Conservation (phyloP, 2,888 invertebrate species). For the Agonopterix subpropinquella region DNA sequence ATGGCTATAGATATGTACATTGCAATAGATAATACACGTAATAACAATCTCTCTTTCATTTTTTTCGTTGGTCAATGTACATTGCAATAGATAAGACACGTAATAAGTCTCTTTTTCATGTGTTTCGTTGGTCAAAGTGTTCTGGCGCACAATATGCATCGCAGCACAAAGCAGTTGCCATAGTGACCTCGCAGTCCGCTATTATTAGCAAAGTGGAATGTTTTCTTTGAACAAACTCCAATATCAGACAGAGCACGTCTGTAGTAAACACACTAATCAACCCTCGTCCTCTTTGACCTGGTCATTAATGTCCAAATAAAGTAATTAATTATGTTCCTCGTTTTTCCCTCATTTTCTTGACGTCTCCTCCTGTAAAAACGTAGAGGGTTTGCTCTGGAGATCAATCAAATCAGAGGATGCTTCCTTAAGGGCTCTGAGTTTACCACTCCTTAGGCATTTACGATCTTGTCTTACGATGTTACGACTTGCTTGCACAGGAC, state of each 20-base stretch:
- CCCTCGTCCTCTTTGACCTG: slow-evolving; percentile 60
- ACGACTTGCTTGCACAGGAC: slow-evolving; percentile 40
- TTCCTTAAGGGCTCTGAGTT: slow-evolving; percentile 14
- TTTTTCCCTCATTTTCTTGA: slow-evolving; percentile 64
- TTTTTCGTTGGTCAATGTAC: too few relatives aligned
- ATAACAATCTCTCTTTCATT: too few relatives aligned
- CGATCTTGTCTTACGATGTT: slow-evolving; percentile 34
- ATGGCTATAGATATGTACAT: too few relatives aligned
- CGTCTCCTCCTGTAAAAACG: slow-evolving; percentile 58
- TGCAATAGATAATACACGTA: too few relatives aligned
- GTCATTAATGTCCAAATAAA: slow-evolving; percentile 74
- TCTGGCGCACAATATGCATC: too few relatives aligned
- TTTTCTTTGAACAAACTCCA: slow-evolving; percentile 24
- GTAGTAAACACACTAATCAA: slow-evolving; percentile 59
- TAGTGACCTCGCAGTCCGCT: background rate
- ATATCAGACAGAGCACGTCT: slow-evolving; percentile 35
- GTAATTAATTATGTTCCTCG: slow-evolving; percentile 69
- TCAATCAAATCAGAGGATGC: slow-evolving; percentile 67
- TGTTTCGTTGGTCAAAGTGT: too few relatives aligned
- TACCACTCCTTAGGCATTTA: slow-evolving; percentile 35
- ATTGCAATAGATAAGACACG: too few relatives aligned
- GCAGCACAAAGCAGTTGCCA: too few relatives aligned
- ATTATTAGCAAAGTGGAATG: slow-evolving; percentile 7
- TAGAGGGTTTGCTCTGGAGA: slow-evolving; percentile 48
- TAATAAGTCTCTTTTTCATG: too few relatives aligned